Conservation (phyloP, 2,113 vertebrate species). For the Microtus pennsylvanicus region DNA sequence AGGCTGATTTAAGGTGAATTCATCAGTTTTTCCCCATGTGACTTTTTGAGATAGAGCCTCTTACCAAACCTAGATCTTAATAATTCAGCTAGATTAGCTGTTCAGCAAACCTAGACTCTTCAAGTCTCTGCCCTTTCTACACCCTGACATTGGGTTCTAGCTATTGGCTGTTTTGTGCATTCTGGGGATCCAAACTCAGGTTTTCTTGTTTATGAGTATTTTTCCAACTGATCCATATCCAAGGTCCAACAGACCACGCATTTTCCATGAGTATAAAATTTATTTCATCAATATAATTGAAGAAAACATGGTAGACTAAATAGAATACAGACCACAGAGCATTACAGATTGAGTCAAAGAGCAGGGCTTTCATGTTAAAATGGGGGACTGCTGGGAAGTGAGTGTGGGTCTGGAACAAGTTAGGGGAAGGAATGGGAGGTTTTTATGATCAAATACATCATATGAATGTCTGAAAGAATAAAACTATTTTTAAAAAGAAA, state of each 20-base stretch:
- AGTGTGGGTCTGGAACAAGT: background rate
- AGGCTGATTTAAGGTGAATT: background rate
- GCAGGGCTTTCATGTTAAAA: background rate
- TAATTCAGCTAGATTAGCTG: background rate
- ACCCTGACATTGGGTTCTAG: background rate
- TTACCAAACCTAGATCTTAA: background rate
- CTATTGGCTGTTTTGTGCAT: background rate
- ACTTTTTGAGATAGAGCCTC: background rate
- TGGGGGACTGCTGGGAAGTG: background rate
- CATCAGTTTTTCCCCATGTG: too few species aligned
- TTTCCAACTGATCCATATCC: background rate
- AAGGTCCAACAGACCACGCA: background rate
- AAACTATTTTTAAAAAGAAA: background rate
- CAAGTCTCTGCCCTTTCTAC: background rate
- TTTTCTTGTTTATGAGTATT: background rate
- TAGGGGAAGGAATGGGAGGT: background rate
- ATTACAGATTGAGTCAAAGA: background rate
- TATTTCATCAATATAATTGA: background rate
- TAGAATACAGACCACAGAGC: background rate
- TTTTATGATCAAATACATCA: background rate
- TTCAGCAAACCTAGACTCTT: background rate
- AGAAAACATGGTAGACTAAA: background rate
- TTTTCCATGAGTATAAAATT: background rate
- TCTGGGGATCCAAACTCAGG: background rate
- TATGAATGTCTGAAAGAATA: background rate